phyloP scores from a whole-genome alignment of 2,888 invertebrate genomes.

The Pimpla rufipes region DNA sequence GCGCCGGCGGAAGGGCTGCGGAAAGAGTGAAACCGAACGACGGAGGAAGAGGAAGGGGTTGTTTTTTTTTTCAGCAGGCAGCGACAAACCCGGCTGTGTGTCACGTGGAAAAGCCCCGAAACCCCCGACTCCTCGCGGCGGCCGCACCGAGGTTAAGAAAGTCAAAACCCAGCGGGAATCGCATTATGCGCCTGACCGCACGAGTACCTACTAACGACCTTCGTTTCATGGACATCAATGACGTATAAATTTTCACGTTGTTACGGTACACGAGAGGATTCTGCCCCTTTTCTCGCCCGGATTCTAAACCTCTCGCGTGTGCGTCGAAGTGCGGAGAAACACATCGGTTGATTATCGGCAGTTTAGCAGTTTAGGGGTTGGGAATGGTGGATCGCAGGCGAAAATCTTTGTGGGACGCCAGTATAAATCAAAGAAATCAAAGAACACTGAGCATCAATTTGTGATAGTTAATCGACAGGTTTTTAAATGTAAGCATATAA shows the following conservation, averaged over 20 bases:
- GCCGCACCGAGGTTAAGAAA: conserved; percentile 71
- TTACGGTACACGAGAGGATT: conserved; percentile 37
- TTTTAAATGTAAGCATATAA: too few species aligned
- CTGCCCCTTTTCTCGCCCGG: conserved; percentile 22
- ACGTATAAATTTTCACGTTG: conserved; percentile 67
- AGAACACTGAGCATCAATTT: too few species aligned
- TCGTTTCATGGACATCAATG: conserved; percentile 69
- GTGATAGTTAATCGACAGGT: too few species aligned
- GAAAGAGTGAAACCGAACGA: conserved; percentile 71
- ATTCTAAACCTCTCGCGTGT: conserved; percentile 11
- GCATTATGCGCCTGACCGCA: conserved; percentile 71
- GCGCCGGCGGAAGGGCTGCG: conserved; percentile 80
- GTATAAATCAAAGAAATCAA: not conserved
- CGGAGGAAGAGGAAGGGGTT: conserved; percentile 70
- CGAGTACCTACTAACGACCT: conserved; percentile 70
- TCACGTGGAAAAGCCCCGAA: conserved; percentile 78
- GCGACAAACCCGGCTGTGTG: conserved; percentile 70
- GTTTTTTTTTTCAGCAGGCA: conserved; percentile 20
- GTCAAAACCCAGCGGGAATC: conserved; percentile 71
- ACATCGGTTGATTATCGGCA: not conserved
- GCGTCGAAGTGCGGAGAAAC: not conserved
- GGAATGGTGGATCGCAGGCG: not conserved
- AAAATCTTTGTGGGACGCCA: not conserved
- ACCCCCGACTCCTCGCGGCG: conserved; percentile 56
- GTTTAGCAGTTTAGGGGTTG: not conserved